Conservation (phyloP, 2,113 vertebrate species). For the Phrynocephalus versicolor region DNA sequence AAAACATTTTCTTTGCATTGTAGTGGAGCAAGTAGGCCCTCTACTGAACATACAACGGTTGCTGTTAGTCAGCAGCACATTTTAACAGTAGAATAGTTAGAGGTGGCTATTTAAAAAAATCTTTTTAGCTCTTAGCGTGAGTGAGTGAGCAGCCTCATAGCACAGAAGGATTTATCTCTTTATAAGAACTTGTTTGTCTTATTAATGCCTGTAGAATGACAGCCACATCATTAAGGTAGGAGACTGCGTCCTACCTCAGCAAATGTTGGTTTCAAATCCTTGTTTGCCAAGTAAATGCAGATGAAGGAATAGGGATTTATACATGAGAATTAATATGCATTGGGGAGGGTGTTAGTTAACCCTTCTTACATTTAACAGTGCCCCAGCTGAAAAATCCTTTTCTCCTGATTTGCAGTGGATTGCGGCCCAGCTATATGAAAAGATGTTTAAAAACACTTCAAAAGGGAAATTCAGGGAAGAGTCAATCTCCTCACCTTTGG, state of each 20-base stretch:
- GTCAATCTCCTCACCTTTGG: too few relatives aligned
- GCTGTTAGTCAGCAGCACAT: slow-evolving; percentile 22
- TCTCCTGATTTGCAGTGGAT: too few relatives aligned
- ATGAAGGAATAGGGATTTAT: background rate
- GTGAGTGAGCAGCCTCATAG: background rate
- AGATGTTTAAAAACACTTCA: too few relatives aligned
- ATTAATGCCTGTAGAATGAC: slow-evolving; percentile 29
- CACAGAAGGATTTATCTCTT: background rate
- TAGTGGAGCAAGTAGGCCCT: background rate
- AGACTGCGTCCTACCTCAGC: background rate
- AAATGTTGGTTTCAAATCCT: background rate
- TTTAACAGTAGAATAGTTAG: background rate
- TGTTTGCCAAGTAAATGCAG: background rate
- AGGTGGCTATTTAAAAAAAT: background rate
- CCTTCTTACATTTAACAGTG: background rate
- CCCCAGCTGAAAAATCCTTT: background rate
- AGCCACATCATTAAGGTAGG: slow-evolving; percentile 11
- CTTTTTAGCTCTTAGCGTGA: background rate
- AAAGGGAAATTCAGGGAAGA: too few relatives aligned
- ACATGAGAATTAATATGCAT: background rate
- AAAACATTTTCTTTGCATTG: background rate
- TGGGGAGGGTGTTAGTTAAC: too few relatives aligned
- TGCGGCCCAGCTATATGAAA: too few relatives aligned
- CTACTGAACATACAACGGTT: slow-evolving; percentile 18
- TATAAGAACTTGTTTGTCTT: background rate